Base-by-base conservation (phyloP, 2,888 invertebrate genomes). In the Alviniconcha strummeri region DNA sequence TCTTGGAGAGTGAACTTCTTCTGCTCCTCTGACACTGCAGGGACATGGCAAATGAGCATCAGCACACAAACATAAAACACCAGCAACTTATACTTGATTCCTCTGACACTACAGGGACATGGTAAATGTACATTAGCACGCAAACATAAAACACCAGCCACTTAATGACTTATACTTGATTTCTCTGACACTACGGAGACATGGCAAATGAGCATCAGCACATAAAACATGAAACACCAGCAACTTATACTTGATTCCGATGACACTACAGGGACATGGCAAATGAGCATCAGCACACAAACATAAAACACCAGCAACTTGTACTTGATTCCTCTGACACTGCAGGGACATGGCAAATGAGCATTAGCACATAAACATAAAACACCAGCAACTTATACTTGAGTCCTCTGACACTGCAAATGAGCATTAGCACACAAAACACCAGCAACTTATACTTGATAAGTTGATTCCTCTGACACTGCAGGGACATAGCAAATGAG, bases 1-100 rank as follows among this genome's bases (percentile, higher is more conserved):
- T 75, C 79, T 72, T 57, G 72, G 11, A 81, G 9, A 36, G 75
- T 13, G 6, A 78, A n/a, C 82, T 76, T 76, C 86, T 79, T 77
- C 19, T 64, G 69, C 71, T 56, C 77, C 83, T 84, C 79, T 60
- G 81, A 82, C 19, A 67, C 67, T 71, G 54, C 6, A 19, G 55
- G 17, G 13, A 74, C 64, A 67, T 13, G 36, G 60, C 17, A 52
- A 81, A 75, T 54, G 19, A 76, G 76, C 57, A 5, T 5, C 3
- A 15, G 4, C 17, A 52, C 13, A 69, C 9, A 13, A 13, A 72
- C 11, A 54, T 54, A 17, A 76, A 4, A 64, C 52, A 2, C 9
- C 19, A n/a, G 11, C 3, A 9, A 17, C 52, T 52, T 4, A 55
- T 60, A 55, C 52, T n/a, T 54, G 19, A 60, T 9, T 36, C 9